Evolutionary conservation across 2,888 invertebrate genomes (phyloP).

Genomic region (Amphipoea lucens): DNA sequence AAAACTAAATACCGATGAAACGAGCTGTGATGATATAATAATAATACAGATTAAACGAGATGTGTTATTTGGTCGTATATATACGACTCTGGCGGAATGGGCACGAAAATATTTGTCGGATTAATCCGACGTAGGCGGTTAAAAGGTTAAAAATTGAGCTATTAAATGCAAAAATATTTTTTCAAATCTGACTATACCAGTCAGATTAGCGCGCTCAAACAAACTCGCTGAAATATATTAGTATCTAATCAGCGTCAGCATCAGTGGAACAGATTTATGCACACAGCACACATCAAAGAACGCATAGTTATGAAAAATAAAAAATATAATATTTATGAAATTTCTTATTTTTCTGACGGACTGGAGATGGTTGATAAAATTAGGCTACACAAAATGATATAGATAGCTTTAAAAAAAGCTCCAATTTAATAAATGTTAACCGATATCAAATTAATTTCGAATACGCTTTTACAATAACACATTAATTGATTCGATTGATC

Average conservation of each 20-base stretch:
- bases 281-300: neutral
- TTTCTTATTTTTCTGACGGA: neutral
- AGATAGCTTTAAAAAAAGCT: neutral
- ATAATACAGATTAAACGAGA: too few relatives aligned
- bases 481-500: constrained; percentile 20
- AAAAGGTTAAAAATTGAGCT: neutral
- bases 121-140: too few relatives aligned
- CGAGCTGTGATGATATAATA: too few relatives aligned
- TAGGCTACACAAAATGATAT: neutral
- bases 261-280: neutral
- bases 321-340: neutral
- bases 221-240: neutral
- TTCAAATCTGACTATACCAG: neutral
- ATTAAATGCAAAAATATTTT: neutral
- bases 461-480: neutral
- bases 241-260: neutral
- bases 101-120: too few relatives aligned
- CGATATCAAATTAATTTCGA: neutral
- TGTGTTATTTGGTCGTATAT: too few relatives aligned
- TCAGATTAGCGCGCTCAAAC: neutral
- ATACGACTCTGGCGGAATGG: too few relatives aligned
- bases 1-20: too few relatives aligned
- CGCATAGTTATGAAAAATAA: neutral
- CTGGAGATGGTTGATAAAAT: neutral
- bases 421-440: neutral